phyloP scores from a whole-genome alignment of 2,888 invertebrate genomes.

The Polymixis flavicincta region DNA sequence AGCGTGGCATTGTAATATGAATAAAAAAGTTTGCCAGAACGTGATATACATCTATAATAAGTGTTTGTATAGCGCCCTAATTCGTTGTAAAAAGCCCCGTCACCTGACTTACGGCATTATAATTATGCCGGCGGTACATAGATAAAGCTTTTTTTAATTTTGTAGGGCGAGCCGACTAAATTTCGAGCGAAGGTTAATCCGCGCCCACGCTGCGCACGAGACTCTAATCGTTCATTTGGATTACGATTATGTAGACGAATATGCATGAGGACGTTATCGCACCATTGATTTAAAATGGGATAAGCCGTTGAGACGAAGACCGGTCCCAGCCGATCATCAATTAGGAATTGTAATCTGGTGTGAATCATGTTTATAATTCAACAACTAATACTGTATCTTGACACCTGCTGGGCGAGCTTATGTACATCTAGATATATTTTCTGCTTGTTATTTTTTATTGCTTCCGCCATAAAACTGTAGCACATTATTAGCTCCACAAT shows the following conservation, averaged over 20 bases:
- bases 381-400: slow-evolving; percentile 54
- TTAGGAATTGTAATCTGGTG: slow-evolving; percentile 61
- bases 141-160: slow-evolving; percentile 81
- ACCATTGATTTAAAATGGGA: slow-evolving; percentile 84
- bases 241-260: slow-evolving; percentile 86
- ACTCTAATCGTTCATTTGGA: slow-evolving; percentile 87
- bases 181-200: slow-evolving; percentile 79
- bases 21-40: slow-evolving; percentile 57
- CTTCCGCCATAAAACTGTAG: slow-evolving; percentile 55
- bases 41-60: slow-evolving; percentile 72
- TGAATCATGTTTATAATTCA: slow-evolving; percentile 63
- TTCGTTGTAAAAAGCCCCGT: slow-evolving; percentile 76
- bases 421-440: slow-evolving; percentile 39
- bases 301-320: slow-evolving; percentile 76
- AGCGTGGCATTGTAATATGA: slow-evolving; percentile 58
- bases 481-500: slow-evolving; percentile 53
- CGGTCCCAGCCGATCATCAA: slow-evolving; percentile 64
- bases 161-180: slow-evolving; percentile 66
- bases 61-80: slow-evolving; percentile 72
- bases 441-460: slow-evolving; percentile 63
- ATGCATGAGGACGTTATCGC: slow-evolving; percentile 85
- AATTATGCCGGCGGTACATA: slow-evolving; percentile 79
- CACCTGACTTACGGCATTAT: slow-evolving; percentile 83
- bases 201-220: slow-evolving; percentile 81
- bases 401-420: slow-evolving; percentile 52